Evolutionary conservation across 2,113 vertebrate genomes (phyloP).

Genomic region (Sorex araneus): DNA sequence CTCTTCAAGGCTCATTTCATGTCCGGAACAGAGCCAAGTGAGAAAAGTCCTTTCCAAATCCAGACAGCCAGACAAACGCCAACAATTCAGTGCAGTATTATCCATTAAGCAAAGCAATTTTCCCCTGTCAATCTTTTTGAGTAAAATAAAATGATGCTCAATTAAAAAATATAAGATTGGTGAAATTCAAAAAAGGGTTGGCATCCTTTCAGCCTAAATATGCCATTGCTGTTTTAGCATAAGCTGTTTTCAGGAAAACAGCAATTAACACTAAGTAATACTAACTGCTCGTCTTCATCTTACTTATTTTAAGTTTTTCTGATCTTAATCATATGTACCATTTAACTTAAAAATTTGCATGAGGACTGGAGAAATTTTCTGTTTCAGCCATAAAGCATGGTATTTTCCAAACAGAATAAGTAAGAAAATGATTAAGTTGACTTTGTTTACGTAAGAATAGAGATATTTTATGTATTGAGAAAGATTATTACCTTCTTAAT

Average conservation of each 20-base stretch:
- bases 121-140: slow-evolving; percentile 39
- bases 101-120: slow-evolving; percentile 69
- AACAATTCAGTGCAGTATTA: slow-evolving; percentile 24
- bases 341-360: slow-evolving; percentile 60
- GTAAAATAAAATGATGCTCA: slow-evolving; percentile 68
- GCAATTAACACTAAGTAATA: slow-evolving; percentile 70
- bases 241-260: slow-evolving; percentile 52
- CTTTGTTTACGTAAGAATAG: not conserved
- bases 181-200: slow-evolving; percentile 54
- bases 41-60: slow-evolving; percentile 58
- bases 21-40: slow-evolving; percentile 58
- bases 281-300: slow-evolving; percentile 67
- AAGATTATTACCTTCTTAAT: slow-evolving; percentile 2
- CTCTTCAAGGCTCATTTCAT: slow-evolving; percentile 67
- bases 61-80: slow-evolving; percentile 50
- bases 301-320: slow-evolving; percentile 49
- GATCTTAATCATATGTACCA: slow-evolving; percentile 2
- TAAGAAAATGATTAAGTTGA: slow-evolving; percentile 1
- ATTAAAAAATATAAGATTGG: not conserved
- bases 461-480: not conserved
- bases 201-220: not conserved
- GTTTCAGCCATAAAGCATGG: not conserved
- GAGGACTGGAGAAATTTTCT: slow-evolving; percentile 38
- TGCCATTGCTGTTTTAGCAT: slow-evolving; percentile 29
- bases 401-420: not conserved